phyloP scores from a whole-genome alignment of 2,797 vertebrate species.

The Spondyliosoma cantharus region DNA sequence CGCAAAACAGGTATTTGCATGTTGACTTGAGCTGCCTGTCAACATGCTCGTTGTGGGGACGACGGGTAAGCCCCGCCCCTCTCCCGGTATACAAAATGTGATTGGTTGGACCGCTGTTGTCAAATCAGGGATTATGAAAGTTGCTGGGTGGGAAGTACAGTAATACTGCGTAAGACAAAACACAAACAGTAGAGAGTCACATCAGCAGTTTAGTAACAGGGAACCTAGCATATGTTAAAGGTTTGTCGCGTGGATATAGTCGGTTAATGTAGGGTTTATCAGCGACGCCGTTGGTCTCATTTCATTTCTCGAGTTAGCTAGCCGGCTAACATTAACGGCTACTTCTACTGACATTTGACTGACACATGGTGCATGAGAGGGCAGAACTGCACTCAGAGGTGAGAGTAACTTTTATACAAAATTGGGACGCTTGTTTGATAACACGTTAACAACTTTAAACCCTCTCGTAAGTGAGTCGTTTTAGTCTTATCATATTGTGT shows the following conservation, averaged over 20 bases:
- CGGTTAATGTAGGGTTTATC: background rate
- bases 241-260: background rate
- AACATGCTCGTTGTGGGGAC: no score
- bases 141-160: background rate
- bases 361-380: slow-evolving; percentile 14
- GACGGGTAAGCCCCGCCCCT: slow-evolving; percentile 27
- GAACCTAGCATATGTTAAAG: fast-evolving
- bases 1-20: background rate
- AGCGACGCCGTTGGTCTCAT: background rate
- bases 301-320: background rate
- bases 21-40: background rate
- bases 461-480: fast-evolving
- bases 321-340: slow-evolving; percentile 22
- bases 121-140: slow-evolving; percentile 51
- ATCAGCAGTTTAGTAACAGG: background rate
- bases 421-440: fast-evolving
- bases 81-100: background rate
- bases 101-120: slow-evolving; percentile 69
- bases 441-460: fast-evolving
- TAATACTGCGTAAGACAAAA: fast-evolving
- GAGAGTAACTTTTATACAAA: background rate
- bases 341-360: background rate
- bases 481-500: background rate
- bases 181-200: fast-evolving
- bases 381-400: slow-evolving; percentile 32